Percentiles rank a stretch among this genome's conserved stretches.
Evolutionary conservation across 2,888 invertebrate genomes (phyloP).

Genomic region (Cepaea hortensis): DNA sequence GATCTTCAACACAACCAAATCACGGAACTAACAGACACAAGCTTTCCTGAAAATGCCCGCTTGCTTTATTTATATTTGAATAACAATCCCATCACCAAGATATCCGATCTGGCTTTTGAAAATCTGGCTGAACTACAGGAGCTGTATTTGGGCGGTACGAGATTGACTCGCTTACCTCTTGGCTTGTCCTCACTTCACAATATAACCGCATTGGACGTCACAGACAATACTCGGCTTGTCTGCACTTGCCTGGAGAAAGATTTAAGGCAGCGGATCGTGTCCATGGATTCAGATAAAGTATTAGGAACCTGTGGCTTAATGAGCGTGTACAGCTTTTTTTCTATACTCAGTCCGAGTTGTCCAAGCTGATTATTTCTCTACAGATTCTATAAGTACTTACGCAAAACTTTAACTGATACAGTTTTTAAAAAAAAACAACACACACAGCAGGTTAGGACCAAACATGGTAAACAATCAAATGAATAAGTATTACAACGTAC

Average conservation of each 20-base stretch:
- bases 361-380: background rate
- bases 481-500: too few species aligned
- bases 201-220: background rate
- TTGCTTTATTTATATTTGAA: background rate
- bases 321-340: background rate
- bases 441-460: too few species aligned
- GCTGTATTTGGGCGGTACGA: background rate
- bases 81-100: constrained; percentile 9
- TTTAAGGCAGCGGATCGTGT: background rate
- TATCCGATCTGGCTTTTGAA: background rate
- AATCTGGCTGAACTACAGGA: background rate
- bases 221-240: background rate
- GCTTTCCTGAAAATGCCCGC: background rate
- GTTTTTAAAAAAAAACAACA: too few species aligned
- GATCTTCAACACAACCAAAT: background rate
- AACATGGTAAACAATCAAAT: too few species aligned
- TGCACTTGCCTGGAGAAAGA: constrained; percentile 2
- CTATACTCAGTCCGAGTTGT: background rate
- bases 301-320: background rate
- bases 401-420: too few species aligned
- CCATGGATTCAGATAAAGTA: background rate
- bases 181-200: background rate
- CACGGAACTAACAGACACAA: constrained; percentile 4
- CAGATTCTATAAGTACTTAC: too few species aligned
- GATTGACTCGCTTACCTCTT: background rate